A percentile compares a stretch with the other conserved stretches of the same genome.
Conservation (phyloP, 2,797 vertebrate genomes). For the Enteromius anoplus region DNA sequence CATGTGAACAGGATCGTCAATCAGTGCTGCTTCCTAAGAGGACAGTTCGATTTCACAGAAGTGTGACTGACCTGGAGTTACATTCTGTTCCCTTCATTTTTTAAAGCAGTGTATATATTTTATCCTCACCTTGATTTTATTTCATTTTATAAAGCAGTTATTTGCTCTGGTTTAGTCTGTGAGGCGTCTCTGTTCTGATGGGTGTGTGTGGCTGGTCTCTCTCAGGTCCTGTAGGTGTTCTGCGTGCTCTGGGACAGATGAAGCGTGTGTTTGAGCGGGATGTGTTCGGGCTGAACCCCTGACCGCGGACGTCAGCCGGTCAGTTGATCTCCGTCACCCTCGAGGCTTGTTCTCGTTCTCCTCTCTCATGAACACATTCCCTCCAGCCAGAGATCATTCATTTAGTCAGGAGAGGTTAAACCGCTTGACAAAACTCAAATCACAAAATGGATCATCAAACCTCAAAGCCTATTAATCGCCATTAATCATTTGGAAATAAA, state of each 20-base stretch:
- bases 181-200: neutral
- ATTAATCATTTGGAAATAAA: no score
- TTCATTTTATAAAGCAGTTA: accelerated
- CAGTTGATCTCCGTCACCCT: neutral
- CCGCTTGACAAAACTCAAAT: neutral
- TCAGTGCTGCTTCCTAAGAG: no score
- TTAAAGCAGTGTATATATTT: no score
- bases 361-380: no score
- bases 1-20: no score
- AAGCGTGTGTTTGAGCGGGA: conserved; percentile 13
- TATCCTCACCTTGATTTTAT: neutral
- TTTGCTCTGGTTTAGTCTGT: neutral
- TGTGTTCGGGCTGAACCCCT: neutral
- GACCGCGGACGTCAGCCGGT: conserved; percentile 21
- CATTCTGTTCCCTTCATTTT: no score
- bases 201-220: neutral
- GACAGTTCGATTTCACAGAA: no score
- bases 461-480: no score
- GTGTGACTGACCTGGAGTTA: no score
- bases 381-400: no score
- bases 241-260: conserved; percentile 1
- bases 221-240: conserved; percentile 17
- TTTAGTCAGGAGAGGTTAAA: neutral
- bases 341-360: neutral
- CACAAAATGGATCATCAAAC: neutral